phyloP scores from a whole-genome alignment of 2,113 vertebrate species.

The Columba janthina region DNA sequence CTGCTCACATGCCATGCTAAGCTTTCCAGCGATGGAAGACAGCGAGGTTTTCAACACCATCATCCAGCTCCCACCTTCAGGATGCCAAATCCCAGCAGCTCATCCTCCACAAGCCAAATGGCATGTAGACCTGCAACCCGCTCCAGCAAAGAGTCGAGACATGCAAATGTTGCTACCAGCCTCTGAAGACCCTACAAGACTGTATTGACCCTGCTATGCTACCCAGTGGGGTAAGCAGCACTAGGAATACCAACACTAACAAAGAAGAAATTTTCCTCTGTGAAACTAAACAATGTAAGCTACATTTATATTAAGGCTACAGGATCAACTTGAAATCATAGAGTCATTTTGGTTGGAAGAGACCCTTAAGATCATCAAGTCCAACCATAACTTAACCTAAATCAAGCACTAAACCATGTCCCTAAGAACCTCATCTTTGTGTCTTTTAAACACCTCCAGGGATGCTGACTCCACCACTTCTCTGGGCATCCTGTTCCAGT shows the following conservation, averaged over 20 bases:
- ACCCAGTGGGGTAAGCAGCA: background rate
- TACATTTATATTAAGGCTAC: background rate
- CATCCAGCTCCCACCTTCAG: background rate
- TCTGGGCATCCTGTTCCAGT: no score
- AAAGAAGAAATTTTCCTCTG: background rate
- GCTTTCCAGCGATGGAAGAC: accelerated
- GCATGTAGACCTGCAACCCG: background rate
- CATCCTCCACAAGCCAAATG: background rate
- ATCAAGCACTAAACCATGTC: no score
- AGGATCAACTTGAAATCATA: background rate
- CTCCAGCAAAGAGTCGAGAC: background rate
- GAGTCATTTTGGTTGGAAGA: no score
- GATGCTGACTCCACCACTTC: no score
- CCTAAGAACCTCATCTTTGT: no score
- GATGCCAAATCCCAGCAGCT: background rate
- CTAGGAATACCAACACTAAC: background rate
- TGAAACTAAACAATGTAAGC: background rate
- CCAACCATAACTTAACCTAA: no score
- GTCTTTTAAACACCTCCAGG: no score
- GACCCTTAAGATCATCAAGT: no score
- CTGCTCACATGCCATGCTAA: background rate
- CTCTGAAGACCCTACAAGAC: background rate
- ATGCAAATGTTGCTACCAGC: background rate
- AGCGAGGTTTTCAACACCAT: background rate
- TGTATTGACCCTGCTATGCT: accelerated